These are phyloP conservation scores for Hippoglossus hippoglossus DNA, from an alignment of 2,797 vertebrate genomes.

Conservation along the genomic window DNA sequence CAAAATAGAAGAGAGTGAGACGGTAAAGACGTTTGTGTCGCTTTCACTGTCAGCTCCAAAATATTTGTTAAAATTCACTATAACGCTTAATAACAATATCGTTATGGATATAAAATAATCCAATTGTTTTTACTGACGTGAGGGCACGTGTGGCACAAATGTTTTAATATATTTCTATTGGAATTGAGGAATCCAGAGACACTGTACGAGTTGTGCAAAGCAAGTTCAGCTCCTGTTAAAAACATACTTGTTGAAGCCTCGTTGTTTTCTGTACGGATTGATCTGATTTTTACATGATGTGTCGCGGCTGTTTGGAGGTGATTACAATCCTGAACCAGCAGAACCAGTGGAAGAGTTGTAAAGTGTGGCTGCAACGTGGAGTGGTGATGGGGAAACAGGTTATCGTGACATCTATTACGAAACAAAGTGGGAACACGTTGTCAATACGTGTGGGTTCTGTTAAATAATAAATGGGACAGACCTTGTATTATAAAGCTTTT, in stretches of 20 bases:
- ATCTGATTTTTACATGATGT: slow-evolving; percentile 9
- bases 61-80: slow-evolving; percentile 11
- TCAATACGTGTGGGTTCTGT: slow-evolving; percentile 38
- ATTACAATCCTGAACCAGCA: not conserved
- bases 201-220: slow-evolving; percentile 10
- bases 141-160: slow-evolving; percentile 4
- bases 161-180: slow-evolving; percentile 10
- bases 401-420: slow-evolving; percentile 58
- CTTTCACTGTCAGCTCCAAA: slow-evolving; percentile 31
- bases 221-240: slow-evolving; percentile 34
- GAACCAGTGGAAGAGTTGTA: slow-evolving; percentile 19
- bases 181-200: slow-evolving; percentile 28
- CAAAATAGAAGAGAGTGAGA: slow-evolving; percentile 3
- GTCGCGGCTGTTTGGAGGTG: slow-evolving; percentile 9
- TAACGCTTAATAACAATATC: slow-evolving; percentile 20
- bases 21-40: slow-evolving; percentile 21
- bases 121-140: slow-evolving; percentile 15
- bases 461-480: slow-evolving; percentile 47
- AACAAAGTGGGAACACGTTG: slow-evolving; percentile 52
- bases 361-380: slow-evolving; percentile 30
- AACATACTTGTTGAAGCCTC: too few relatives aligned
- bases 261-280: not conserved
- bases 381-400: slow-evolving; percentile 52
- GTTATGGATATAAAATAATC: slow-evolving; percentile 29
- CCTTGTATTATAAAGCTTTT: slow-evolving; percentile 4